Conservation (phyloP, 2,888 invertebrate species). For the Tetrapedia diversipes region DNA sequence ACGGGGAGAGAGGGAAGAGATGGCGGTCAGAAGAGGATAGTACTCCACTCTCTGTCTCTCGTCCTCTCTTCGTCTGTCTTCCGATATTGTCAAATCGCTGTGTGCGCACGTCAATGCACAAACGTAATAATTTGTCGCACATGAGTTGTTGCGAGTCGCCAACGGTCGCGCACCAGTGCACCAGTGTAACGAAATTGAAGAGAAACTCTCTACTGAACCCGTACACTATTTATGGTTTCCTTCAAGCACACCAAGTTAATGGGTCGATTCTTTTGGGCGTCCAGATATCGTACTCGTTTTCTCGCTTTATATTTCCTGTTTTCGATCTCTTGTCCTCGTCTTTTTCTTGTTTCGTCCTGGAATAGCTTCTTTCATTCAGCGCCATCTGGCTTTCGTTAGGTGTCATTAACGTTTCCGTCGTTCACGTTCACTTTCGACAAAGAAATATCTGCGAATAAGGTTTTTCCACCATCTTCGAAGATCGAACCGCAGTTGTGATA, state of each 20-base stretch:
- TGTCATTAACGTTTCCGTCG: conserved; percentile 7
- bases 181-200: conserved; percentile 50
- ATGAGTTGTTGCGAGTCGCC: conserved; percentile 45
- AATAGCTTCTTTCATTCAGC: background rate
- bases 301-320: background rate
- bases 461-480: background rate
- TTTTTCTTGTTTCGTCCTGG: background rate
- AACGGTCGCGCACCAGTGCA: conserved; percentile 35
- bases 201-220: conserved; percentile 52
- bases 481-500: conserved; percentile 12
- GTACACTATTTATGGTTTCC: conserved; percentile 39
- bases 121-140: conserved; percentile 61
- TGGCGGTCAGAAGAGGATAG: background rate
- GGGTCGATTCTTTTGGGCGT: background rate
- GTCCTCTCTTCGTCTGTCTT: background rate
- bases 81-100: conserved; percentile 42
- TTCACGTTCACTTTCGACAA: conserved; percentile 18
- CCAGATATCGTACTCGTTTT: background rate
- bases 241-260: conserved; percentile 14
- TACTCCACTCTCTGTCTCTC: background rate
- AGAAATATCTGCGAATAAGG: conserved; percentile 10
- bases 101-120: conserved; percentile 48
- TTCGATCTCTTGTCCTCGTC: background rate
- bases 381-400: conserved; percentile 11
- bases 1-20: background rate